Conservation (phyloP, 2,888 invertebrate species). For the Cheilosia vernalis region DNA sequence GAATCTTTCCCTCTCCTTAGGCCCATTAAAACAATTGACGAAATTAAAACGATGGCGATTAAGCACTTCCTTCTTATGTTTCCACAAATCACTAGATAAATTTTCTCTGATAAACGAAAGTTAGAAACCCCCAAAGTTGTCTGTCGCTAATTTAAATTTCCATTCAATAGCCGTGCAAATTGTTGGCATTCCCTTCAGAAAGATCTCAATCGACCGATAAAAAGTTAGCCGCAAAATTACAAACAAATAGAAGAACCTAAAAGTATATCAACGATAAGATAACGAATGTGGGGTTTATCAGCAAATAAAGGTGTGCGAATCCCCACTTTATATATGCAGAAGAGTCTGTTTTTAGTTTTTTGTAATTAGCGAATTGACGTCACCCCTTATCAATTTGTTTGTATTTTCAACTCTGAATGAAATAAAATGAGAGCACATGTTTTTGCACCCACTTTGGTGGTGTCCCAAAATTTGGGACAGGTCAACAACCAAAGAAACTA, state of each 20-base stretch:
- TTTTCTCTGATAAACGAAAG: not conserved
- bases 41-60: constrained; percentile 11
- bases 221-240: not conserved
- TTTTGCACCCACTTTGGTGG: not conserved
- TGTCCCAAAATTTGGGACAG: constrained; percentile 2
- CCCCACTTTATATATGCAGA: not conserved
- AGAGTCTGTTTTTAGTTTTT: not conserved
- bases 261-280: constrained; percentile 25
- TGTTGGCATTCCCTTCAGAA: not conserved
- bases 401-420: not conserved
- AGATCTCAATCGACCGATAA: constrained; percentile 4
- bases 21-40: constrained; percentile 13
- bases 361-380: constrained; percentile 16
- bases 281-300: constrained; percentile 16
- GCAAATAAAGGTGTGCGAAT: constrained; percentile 27
- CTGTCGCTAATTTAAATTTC: not conserved
- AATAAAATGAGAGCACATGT: constrained; percentile 3
- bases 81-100: constrained; percentile 5
- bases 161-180: not conserved
- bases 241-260: not conserved
- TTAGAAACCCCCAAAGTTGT: not conserved
- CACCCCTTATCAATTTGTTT: constrained; percentile 19
- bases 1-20: not conserved
- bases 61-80: not conserved
- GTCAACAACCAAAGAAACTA: too few relatives aligned